phyloP scores from a whole-genome alignment of 2,888 invertebrate genomes.

The Aphodius sticticus region DNA sequence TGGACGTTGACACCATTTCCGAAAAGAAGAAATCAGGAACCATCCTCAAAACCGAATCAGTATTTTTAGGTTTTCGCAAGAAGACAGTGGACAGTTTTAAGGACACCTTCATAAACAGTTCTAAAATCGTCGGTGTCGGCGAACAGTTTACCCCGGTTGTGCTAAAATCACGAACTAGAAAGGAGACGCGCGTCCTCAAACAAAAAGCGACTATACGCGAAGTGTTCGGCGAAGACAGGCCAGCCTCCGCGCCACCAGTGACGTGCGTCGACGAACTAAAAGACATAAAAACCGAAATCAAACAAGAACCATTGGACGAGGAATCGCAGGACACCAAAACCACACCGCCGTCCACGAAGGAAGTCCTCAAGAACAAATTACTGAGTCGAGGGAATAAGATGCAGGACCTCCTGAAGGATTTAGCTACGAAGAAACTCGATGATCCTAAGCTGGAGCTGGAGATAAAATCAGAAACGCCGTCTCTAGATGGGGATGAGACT shows the following conservation, averaged over 20 bases:
- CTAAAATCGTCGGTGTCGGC: slow-evolving; percentile 65
- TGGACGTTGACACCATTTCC: slow-evolving; percentile 61
- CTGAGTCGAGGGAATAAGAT: slow-evolving; percentile 30
- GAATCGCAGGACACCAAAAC: slow-evolving; percentile 61
- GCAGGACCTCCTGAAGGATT: slow-evolving; percentile 49
- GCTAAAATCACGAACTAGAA: slow-evolving; percentile 76
- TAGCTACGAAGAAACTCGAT: slow-evolving; percentile 50
- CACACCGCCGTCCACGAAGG: slow-evolving; percentile 48
- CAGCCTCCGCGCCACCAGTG: slow-evolving; percentile 82
- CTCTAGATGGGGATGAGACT: slow-evolving; percentile 54
- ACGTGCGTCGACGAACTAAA: slow-evolving; percentile 64
- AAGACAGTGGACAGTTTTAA: slow-evolving; percentile 74
- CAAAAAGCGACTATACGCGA: slow-evolving; percentile 82
- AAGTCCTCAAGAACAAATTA: slow-evolving; percentile 48
- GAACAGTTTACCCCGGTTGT: slow-evolving; percentile 76
- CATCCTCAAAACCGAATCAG: slow-evolving; percentile 65
- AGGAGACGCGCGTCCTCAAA: slow-evolving; percentile 76
- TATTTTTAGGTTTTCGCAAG: slow-evolving; percentile 72
- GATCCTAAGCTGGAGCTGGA: slow-evolving; percentile 56
- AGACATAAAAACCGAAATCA: slow-evolving; percentile 52
- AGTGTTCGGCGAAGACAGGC: slow-evolving; percentile 82
- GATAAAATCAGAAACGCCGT: slow-evolving; percentile 55
- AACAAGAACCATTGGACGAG: slow-evolving; percentile 62
- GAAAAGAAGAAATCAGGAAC: slow-evolving; percentile 50
- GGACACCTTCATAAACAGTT: slow-evolving; percentile 71